Evolutionary conservation across 2,888 invertebrate genomes (phyloP), one percentile per base, ranked within the genome.

Genomic region (Meghimatium bilineatum): DNA sequence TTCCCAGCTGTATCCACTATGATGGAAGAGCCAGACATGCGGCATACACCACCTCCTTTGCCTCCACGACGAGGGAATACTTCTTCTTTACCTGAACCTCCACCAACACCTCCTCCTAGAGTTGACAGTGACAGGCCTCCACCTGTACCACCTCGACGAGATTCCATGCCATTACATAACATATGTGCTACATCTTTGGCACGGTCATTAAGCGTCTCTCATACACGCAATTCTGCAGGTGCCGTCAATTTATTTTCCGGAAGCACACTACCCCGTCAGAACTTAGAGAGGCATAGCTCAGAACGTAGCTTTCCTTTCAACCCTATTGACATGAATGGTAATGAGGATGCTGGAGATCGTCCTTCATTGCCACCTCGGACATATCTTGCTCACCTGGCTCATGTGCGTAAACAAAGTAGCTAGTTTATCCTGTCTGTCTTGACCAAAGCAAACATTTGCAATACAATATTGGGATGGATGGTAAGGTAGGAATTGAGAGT

Each of bases 61-160:
- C 92, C 91, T 44, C 90, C 90, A 36, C 88, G 90, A n/a, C 88
- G 95, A 86, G 94, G 95, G 75, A 84, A 81, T 26, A 75, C 80
- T 56, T 32, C 52, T 60, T 36, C 78, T 49, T 38, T 84, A 32
- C 75, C 78, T 23, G 85, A 85, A 23, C 93, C 95, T 95, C 81
- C 95, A 95, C 83, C 96, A n/a, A 94, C 95, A 80, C 94, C 96
- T 90, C 96, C 96, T 79, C 96, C 96, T 14, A 94, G 96, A 85
- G 96, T 96, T 91, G 88, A 88, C 77, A 85, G 87, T 80, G 94
- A 95, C 77, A 95, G 94, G 89, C 95, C 95, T 34, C 93, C 93
- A 66, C 96, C 96, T 79, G 94, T 95, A 88, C 96, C 96, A 71
- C 96, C 96, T 23, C 94, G 96, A 88, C 92, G 94, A 75, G 92